phyloP scores from a whole-genome alignment of 2,113 vertebrate genomes.

The Hystrix brachyura region DNA sequence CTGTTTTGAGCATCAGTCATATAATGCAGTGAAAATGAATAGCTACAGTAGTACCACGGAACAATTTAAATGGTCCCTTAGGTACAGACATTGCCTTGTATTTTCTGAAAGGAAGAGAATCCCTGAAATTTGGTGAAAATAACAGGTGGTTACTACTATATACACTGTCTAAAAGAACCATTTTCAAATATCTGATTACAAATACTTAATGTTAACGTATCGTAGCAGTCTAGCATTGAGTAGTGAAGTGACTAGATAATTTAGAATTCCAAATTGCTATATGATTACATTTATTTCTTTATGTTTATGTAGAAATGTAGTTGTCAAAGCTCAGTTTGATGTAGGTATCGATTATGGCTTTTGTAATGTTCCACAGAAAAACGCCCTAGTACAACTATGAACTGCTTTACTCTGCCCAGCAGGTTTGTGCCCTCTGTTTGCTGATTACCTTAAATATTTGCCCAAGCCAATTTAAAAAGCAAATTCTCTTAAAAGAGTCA shows the following conservation, averaged over 20 bases:
- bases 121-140: slow-evolving; percentile 60
- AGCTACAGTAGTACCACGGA: not conserved
- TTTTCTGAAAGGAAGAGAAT: slow-evolving; percentile 58
- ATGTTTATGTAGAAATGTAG: slow-evolving; percentile 49
- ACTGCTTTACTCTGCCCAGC: not conserved
- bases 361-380: slow-evolving; percentile 24
- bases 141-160: slow-evolving; percentile 11
- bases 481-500: slow-evolving; percentile 63
- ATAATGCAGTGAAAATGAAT: slow-evolving; percentile 51
- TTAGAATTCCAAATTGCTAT: slow-evolving; percentile 7
- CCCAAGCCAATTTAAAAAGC: slow-evolving; percentile 46
- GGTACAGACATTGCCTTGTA: not conserved
- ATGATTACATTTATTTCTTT: slow-evolving; percentile 63
- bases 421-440: slow-evolving; percentile 49
- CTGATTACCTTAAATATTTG: slow-evolving; percentile 62
- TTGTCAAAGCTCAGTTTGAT: slow-evolving; percentile 42
- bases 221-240: slow-evolving; percentile 32
- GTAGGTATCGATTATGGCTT: slow-evolving; percentile 40
- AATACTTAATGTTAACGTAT: slow-evolving; percentile 39
- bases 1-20: slow-evolving; percentile 54
- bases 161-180: slow-evolving; percentile 1
- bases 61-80: slow-evolving; percentile 34
- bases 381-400: not conserved
- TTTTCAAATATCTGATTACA: slow-evolving; percentile 43
- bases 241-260: slow-evolving; percentile 42